These are phyloP conservation scores for Dryococelus australis DNA, from an alignment of 2,888 invertebrate genomes.

Conservation along the genomic window DNA sequence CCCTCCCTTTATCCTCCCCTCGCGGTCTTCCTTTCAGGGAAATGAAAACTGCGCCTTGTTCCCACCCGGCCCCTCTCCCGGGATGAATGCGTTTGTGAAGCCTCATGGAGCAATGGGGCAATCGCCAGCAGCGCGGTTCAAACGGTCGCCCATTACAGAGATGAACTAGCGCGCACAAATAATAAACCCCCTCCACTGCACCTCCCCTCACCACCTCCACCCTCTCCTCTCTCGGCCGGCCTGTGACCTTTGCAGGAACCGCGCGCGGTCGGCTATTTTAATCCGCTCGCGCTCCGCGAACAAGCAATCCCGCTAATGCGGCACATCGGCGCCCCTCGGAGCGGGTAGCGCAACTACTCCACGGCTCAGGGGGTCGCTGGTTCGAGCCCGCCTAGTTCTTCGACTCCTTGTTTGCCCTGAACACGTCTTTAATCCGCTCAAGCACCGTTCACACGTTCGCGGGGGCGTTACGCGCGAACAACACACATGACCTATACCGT, in stretches of 20 bases:
- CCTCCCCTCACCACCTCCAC: background rate
- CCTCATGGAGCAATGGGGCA: background rate
- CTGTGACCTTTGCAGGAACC: background rate
- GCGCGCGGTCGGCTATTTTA: background rate
- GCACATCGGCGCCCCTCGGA: background rate
- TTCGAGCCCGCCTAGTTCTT: too few relatives aligned
- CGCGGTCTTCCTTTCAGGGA: background rate
- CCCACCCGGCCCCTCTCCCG: background rate
- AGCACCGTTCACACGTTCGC: too few relatives aligned
- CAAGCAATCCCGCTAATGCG: slow-evolving; percentile 7
- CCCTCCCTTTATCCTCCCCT: too few relatives aligned
- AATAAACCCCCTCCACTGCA: background rate
- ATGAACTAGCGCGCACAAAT: background rate
- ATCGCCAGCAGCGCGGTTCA: background rate
- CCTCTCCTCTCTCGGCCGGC: too few relatives aligned
- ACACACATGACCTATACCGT: too few relatives aligned
- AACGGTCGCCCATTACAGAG: background rate
- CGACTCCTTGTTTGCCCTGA: too few relatives aligned
- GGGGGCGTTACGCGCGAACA: too few relatives aligned
- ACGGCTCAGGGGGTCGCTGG: background rate
- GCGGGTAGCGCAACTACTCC: background rate
- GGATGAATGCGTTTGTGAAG: background rate
- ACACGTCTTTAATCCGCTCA: too few relatives aligned
- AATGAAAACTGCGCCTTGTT: background rate
- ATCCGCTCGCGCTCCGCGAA: background rate